Conservation (phyloP, 64 coral and sea anemone genomes). For the Hydrozoanthus tunicans region DNA sequence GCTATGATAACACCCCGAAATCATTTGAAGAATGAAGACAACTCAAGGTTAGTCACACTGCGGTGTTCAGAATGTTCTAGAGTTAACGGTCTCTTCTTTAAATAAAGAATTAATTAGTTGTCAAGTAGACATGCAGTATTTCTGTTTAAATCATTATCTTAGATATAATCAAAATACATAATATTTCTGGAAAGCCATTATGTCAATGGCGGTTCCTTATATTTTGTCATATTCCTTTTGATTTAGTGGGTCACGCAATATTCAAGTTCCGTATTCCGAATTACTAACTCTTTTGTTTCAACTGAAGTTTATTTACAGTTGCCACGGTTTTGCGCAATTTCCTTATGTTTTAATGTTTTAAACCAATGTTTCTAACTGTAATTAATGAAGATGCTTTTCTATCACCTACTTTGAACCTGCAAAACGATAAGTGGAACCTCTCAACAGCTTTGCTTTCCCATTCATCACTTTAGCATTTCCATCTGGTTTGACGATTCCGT, state of each 20-base stretch:
- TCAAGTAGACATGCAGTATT: not conserved
- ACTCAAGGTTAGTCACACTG: not conserved
- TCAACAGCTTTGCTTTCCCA: no score
- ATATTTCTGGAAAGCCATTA: not conserved
- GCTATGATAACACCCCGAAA: not conserved
- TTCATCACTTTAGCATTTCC: no score
- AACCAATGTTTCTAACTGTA: no score
- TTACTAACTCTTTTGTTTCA: no score
- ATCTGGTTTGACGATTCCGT: no score
- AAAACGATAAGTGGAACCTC: no score
- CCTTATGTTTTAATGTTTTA: no score
- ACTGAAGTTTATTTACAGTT: no score
- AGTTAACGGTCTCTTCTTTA: not conserved
- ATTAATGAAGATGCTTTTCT: no score
- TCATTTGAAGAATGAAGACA: not conserved
- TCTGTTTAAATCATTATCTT: not conserved
- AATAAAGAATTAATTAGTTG: not conserved
- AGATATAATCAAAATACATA: not conserved
- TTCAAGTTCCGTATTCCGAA: no score
- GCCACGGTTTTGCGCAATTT: no score
- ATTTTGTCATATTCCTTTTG: not conserved
- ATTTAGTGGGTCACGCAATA: not conserved
- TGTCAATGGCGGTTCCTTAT: not conserved
- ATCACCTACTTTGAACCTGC: no score
- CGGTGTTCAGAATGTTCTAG: not conserved